These are phyloP conservation scores for Melipona beecheii DNA, from an alignment of 2,888 invertebrate species.

Conservation along the genomic window DNA sequence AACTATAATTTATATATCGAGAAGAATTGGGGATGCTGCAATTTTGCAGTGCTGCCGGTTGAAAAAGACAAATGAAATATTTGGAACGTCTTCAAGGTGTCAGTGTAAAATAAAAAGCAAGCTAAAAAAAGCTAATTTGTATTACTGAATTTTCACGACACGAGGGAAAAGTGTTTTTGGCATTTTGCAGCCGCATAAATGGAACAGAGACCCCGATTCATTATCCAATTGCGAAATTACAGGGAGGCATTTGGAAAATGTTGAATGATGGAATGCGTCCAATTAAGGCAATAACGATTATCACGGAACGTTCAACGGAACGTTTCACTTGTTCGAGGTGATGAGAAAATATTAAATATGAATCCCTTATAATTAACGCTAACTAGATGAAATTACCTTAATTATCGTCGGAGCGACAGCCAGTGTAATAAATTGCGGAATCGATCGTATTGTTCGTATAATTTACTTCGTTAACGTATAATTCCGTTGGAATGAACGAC, in stretches of 20 bases:
- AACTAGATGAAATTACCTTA: slow-evolving; percentile 37
- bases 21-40: no score
- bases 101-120: no score
- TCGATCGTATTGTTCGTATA: slow-evolving; percentile 33
- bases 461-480: slow-evolving; percentile 36
- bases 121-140: no score
- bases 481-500: slow-evolving; percentile 21
- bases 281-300: slow-evolving; percentile 57
- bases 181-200: background rate
- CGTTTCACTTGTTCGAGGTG: slow-evolving; percentile 21
- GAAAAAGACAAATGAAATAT: no score
- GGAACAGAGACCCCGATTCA: slow-evolving; percentile 1
- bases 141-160: background rate
- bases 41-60: no score
- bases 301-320: slow-evolving; percentile 18
- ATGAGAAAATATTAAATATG: slow-evolving; percentile 57
- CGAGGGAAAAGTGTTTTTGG: background rate
- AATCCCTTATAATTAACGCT: slow-evolving; percentile 48
- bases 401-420: slow-evolving; percentile 32
- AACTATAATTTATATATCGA: no score
- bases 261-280: slow-evolving; percentile 35
- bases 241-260: slow-evolving; percentile 30
- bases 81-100: background rate
- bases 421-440: slow-evolving; percentile 42
- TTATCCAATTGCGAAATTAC: slow-evolving; percentile 37